Conservation (phyloP, 2,113 vertebrate species). For the Seriola aureovittata region DNA sequence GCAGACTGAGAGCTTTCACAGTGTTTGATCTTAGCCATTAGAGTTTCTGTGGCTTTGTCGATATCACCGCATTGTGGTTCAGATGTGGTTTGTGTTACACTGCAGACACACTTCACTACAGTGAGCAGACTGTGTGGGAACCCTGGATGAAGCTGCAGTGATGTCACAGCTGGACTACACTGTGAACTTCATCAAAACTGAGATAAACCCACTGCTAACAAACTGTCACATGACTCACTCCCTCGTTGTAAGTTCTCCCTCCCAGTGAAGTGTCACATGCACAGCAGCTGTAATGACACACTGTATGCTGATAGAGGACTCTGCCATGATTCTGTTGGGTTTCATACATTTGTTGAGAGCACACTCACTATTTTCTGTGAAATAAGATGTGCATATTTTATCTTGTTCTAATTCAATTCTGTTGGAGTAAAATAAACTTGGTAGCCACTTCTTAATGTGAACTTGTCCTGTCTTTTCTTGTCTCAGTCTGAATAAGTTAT, state of each 20-base stretch:
- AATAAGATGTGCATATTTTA: constrained; percentile 52
- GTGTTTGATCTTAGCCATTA: neutral
- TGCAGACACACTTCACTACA: no score
- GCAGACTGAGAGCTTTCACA: neutral
- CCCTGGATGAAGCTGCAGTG: neutral
- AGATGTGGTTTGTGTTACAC: constrained; percentile 2
- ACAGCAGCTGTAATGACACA: neutral
- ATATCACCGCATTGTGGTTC: constrained; percentile 3
- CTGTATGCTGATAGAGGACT: neutral
- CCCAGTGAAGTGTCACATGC: neutral
- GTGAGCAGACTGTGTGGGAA: no score
- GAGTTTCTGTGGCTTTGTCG: neutral
- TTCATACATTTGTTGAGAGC: neutral
- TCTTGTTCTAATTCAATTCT: constrained; percentile 17
- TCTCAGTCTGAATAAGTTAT: no score
- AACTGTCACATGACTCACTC: neutral
- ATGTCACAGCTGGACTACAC: neutral
- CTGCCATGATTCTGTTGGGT: neutral
- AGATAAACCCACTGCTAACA: neutral
- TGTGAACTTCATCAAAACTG: neutral
- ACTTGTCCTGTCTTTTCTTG: neutral
- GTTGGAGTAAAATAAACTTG: constrained; percentile 44
- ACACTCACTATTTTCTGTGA: constrained; percentile 40
- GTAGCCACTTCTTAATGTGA: constrained; percentile 30
- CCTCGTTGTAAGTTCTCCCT: neutral